Evolutionary conservation across 2,113 vertebrate species (phyloP).

Genomic region (Stigmatopora argus): DNA sequence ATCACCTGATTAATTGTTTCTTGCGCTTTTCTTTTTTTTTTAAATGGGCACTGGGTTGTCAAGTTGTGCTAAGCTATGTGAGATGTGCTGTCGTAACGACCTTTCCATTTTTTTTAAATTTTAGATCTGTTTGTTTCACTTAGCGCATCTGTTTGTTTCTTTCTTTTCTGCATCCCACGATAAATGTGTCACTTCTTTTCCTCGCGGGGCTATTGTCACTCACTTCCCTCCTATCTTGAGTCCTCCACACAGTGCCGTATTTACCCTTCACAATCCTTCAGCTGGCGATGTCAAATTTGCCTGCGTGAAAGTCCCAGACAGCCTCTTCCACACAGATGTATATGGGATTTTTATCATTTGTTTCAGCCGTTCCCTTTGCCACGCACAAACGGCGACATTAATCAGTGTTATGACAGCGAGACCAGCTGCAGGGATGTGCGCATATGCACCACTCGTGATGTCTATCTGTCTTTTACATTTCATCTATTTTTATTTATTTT

Average conservation of each 20-base stretch:
- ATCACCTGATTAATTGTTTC: constrained; percentile 63
- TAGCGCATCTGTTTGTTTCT: constrained; percentile 38
- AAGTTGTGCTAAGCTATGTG: constrained; percentile 33
- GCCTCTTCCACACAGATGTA: constrained; percentile 18
- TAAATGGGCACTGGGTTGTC: constrained; percentile 48
- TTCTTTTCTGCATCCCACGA: constrained; percentile 21
- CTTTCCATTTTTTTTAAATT: constrained; percentile 19
- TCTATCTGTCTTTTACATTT: constrained; percentile 8
- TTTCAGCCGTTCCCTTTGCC: constrained; percentile 26
- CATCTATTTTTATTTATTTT: constrained; percentile 17
- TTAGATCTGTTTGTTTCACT: constrained; percentile 25
- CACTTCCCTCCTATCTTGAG: constrained; percentile 29
- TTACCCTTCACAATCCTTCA: constrained; percentile 35
- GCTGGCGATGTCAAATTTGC: constrained; percentile 25
- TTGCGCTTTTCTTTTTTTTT: constrained; percentile 31
- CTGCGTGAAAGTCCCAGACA: constrained; percentile 6
- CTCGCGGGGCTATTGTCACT: constrained; percentile 31
- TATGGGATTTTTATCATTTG: constrained; percentile 21
- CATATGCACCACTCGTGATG: background rate
- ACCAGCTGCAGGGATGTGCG: constrained; percentile 9
- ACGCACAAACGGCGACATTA: constrained; percentile 23
- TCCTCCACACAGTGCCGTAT: constrained; percentile 34
- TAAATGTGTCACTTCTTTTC: constrained; percentile 39
- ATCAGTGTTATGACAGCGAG: constrained; percentile 15
- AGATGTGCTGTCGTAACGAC: constrained; percentile 35